phyloP scores from a whole-genome alignment of 2,113 vertebrate species.

The Felis catus region DNA sequence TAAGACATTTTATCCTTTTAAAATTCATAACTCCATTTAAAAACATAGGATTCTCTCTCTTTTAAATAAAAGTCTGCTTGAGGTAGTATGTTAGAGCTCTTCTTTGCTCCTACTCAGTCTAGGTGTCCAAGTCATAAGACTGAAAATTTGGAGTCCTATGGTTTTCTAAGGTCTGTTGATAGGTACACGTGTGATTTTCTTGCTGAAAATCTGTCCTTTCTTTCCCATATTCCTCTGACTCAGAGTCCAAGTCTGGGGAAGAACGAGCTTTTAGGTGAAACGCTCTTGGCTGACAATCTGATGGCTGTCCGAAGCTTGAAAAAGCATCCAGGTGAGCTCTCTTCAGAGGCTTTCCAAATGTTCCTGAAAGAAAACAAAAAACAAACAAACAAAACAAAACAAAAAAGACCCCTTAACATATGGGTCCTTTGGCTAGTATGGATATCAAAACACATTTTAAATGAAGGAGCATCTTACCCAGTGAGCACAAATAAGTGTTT shows the following conservation, averaged over 20 bases:
- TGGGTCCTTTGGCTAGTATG: neutral
- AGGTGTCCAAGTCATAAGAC: constrained; percentile 86
- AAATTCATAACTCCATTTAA: constrained; percentile 77
- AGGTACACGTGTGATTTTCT: constrained; percentile 81
- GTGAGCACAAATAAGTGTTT: neutral
- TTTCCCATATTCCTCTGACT: constrained; percentile 83
- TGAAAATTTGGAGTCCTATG: constrained; percentile 86
- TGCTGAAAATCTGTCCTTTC: constrained; percentile 79
- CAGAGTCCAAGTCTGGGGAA: constrained; percentile 84
- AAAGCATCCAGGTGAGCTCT: constrained; percentile 87
- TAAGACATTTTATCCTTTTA: constrained; percentile 80
- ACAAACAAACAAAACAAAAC: constrained; percentile 57
- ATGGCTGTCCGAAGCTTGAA: constrained; percentile 75
- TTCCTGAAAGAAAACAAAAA: constrained; percentile 86
- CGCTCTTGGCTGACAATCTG: constrained; percentile 79
- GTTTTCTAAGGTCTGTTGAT: constrained; percentile 86
- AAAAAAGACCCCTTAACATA: neutral
- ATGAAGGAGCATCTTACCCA: neutral
- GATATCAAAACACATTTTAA: neutral
- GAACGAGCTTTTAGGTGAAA: constrained; percentile 84
- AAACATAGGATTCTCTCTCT: constrained; percentile 78
- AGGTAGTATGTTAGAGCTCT: constrained; percentile 90
- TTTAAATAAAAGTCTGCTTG: constrained; percentile 89
- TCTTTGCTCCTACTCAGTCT: constrained; percentile 84
- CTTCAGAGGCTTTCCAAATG: constrained; percentile 96